Base-by-base conservation (phyloP, 2,888 invertebrate genomes). In the Chirona hameri region DNA sequence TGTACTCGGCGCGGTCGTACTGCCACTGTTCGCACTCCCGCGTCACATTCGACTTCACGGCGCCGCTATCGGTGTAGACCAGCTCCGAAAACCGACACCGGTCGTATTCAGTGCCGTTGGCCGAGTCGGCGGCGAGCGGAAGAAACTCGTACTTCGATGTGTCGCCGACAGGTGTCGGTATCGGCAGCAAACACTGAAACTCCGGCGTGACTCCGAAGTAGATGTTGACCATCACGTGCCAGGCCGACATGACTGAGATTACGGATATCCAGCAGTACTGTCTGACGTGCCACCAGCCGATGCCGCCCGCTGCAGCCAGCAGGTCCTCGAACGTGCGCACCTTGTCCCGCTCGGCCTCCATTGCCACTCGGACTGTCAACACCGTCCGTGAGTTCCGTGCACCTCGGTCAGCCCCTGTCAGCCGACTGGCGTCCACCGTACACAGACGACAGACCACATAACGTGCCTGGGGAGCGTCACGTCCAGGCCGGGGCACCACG, bases 1-100 rank as follows among this genome's bases (percentile, higher is more conserved):
- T 29, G 72, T 84, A 84, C 14, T 72, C 48, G n/a, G 82, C 69
- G 55, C 81, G 81, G 72, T 84, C 82, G 80, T 83, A 83, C 10
- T 24, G 14, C 18, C 83, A 84, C 0, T 81, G 29, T 18, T 83
- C 14, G 79, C 84, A 84, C 57, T 24, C 4, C 55, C 18, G 57
- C 57, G 57, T 57, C 57, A 24, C 24, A 24, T 57, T 57, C 57
- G 57, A 7, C 24, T 7, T 21, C 57, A 57, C 57, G 21, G 24
- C 57, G 24, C 57, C 24, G 24, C 24, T 7, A 18, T 57, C 24
- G 21, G 57, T 57, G 21, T 57, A 24, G 24, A 57, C 24, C 7
- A 24, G 21, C 18, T 57, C 24, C 21, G 24, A 57, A 7, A 18
- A 7, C 24, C 18, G 7, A 21, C 57, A 57, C 57, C 24, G 57